Conservation (phyloP, 2,113 vertebrate genomes). For the Laterallus jamaicensis region DNA sequence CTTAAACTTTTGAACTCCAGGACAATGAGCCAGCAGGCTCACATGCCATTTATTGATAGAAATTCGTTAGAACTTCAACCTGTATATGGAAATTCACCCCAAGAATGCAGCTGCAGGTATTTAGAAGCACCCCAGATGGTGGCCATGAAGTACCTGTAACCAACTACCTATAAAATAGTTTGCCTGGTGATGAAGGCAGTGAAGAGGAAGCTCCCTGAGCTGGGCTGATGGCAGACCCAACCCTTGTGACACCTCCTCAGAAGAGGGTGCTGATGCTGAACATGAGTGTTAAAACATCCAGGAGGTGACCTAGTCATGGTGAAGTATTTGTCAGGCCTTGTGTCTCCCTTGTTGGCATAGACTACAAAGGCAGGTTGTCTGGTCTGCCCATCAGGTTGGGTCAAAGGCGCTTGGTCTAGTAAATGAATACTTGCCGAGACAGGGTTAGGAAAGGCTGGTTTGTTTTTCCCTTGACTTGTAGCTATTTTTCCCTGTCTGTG, state of each 20-base stretch:
- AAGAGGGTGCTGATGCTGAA: not conserved
- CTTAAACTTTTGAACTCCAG: constrained; percentile 26
- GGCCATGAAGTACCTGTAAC: not conserved
- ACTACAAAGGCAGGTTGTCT: not conserved
- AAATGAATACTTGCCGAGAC: not conserved
- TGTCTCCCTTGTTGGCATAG: not conserved
- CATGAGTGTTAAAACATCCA: not conserved
- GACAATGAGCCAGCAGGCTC: not conserved
- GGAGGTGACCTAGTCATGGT: not conserved
- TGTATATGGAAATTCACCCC: not conserved
- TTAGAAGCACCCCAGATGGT: not conserved
- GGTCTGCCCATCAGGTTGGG: not conserved
- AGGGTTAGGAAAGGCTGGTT: not conserved
- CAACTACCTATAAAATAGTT: not conserved
- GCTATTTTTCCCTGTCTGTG: not conserved
- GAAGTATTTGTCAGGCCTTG: not conserved
- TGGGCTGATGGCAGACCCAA: not conserved
- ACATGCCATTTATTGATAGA: rapidly evolving
- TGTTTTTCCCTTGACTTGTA: not conserved
- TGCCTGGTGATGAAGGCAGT: not conserved
- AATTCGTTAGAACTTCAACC: not conserved
- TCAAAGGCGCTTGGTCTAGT: not conserved
- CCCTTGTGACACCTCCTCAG: not conserved
- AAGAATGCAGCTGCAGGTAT: not conserved
- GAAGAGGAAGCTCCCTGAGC: not conserved